phyloP scores from a whole-genome alignment of 2,888 invertebrate genomes.

The Conchocele bisecta region DNA sequence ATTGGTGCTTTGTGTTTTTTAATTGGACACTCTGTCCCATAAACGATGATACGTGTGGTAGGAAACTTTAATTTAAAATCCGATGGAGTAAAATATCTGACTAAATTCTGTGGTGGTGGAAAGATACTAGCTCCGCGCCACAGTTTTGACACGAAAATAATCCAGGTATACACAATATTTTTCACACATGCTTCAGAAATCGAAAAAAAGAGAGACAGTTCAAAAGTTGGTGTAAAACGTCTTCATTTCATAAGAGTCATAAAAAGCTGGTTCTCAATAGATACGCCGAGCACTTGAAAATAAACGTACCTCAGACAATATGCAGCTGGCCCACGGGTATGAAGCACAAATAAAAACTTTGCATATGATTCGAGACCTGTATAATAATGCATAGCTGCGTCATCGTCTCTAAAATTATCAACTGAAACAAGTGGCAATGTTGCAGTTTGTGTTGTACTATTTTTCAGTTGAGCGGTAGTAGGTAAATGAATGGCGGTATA shows the following conservation, averaged over 20 bases:
- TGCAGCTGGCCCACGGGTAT: constrained; percentile 11
- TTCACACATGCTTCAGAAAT: constrained; percentile 33
- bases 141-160: constrained; percentile 46
- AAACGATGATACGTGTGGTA: constrained; percentile 50
- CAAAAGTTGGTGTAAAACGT: constrained; percentile 28
- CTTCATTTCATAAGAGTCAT: constrained; percentile 26
- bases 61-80: constrained; percentile 50
- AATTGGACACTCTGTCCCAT: constrained; percentile 50
- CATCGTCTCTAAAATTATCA: too few relatives aligned
- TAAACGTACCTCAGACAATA: constrained; percentile 5
- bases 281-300: neutral
- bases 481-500: too few relatives aligned
- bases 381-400: constrained; percentile 2
- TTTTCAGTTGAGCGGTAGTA: too few relatives aligned
- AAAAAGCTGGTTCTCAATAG: constrained; percentile 31
- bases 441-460: too few relatives aligned
- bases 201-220: constrained; percentile 32
- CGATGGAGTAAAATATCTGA: constrained; percentile 41
- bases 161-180: constrained; percentile 47
- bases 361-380: constrained; percentile 11
- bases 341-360: neutral
- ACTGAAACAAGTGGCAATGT: too few relatives aligned
- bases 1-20: constrained; percentile 20
- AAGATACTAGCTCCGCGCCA: constrained; percentile 42
- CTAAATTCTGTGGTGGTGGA: constrained; percentile 42